Percentiles rank a stretch among this genome's conserved stretches.
Evolutionary conservation across 1,140 invertebrate genomes (phyloP).

Genomic region (Helicoverpa armigera): DNA sequence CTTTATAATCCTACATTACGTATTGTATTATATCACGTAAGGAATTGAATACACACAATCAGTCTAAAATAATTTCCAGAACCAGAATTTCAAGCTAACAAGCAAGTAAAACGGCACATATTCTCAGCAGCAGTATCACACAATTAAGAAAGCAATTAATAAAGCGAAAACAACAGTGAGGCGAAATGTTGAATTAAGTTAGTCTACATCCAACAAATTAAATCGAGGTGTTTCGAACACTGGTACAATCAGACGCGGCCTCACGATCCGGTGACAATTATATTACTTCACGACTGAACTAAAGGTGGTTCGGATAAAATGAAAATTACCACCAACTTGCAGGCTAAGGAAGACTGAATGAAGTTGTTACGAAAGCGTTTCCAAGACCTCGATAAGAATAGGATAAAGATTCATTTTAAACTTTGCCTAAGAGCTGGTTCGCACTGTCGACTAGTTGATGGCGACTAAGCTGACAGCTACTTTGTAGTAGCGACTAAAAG

Average conservation of each 20-base stretch:
- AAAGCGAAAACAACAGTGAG: background rate
- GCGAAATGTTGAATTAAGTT: background rate
- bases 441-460: too few relatives aligned
- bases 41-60: too few relatives aligned
- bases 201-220: constrained; percentile 38
- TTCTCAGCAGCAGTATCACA: constrained; percentile 22
- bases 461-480: too few relatives aligned
- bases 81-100: background rate
- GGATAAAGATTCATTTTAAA: constrained; percentile 30
- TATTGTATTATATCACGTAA: too few relatives aligned
- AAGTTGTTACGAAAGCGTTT: constrained; percentile 4
- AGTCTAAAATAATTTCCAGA: too few relatives aligned
- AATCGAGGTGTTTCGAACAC: constrained; percentile 5
- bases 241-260: constrained; percentile 26
- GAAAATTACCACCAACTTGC: constrained; percentile 9
- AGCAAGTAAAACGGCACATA: background rate
- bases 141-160: constrained; percentile 20
- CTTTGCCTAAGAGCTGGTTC: background rate
- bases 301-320: constrained; percentile 38
- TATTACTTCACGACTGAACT: constrained; percentile 20
- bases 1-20: too few relatives aligned
- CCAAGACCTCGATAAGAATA: constrained; percentile 19
- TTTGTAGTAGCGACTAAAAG: too few relatives aligned
- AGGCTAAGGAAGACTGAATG: constrained; percentile 5
- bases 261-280: constrained; percentile 33